Base-by-base conservation (phyloP, 2,797 vertebrate species). In the Ataeniobius toweri region DNA sequence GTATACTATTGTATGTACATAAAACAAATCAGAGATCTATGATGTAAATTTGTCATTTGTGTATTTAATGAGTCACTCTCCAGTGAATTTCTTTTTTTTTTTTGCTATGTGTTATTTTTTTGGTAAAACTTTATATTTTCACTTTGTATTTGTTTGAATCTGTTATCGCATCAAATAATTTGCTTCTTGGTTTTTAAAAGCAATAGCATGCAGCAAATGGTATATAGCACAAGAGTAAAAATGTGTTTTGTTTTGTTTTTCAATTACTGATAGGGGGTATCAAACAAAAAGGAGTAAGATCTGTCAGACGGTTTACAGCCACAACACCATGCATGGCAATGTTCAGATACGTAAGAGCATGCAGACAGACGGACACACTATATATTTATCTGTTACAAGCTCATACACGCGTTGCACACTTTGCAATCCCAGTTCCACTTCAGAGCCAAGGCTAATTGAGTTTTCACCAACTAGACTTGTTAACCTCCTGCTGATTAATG, bases 181-280 rank as follows among this genome's bases (percentile, higher is more conserved):
- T 96, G 91, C 91, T 96, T 96, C 95, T 94, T 95, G 92, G 91
- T 97, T 96, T 96, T 95, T 92, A 94, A 95, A 97, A 99, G 98
- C 98, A 99, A 99, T 99, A 99, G 97, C 95, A 97, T 97, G 97
- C 97, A 96, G 96, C 96, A 95, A 96, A 96, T 94, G 95, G 94
- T 94, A 95, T 95, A 97, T 97, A 98, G 97, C 97, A 98, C 98
- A 98, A 98, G 94, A 88, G 93, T 90, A 93, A 96, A 94, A 87
- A 92, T 92, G 95, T 94, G 84, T 65, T 20, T 9, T 16, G 31
- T 6, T n/a, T 24, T 48, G 9, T 51, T 86, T 92, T 91, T 87
- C 76, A 92, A 90, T 89, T 94, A 93, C 89, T 93, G 94, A 95
- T 93, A 94, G 93, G 91, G 94, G 93, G 91, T 94, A 86, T 94